Conservation (phyloP, 1,140 invertebrate species). For the Pissodes strobi region DNA sequence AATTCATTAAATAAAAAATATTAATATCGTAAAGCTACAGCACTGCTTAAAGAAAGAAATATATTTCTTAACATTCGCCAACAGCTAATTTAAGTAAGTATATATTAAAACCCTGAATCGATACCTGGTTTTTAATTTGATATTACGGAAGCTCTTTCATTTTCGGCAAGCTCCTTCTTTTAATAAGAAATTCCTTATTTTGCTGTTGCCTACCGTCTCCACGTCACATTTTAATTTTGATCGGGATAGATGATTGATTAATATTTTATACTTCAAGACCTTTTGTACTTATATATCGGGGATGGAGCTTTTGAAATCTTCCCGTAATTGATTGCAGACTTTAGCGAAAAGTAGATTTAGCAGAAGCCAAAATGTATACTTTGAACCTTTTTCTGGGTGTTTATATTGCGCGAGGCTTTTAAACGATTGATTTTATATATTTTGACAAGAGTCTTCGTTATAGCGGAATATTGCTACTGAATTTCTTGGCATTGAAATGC, state of each 20-base stretch:
- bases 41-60: too few relatives aligned
- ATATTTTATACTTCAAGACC: constrained; percentile 33
- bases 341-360: constrained; percentile 22
- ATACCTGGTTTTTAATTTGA: constrained; percentile 31
- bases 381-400: too few relatives aligned
- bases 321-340: constrained; percentile 26
- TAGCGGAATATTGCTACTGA: too few relatives aligned
- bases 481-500: too few relatives aligned
- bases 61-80: too few relatives aligned
- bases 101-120: constrained; percentile 12
- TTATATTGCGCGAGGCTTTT: too few relatives aligned
- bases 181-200: constrained; percentile 28
- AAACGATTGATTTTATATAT: too few relatives aligned
- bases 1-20: too few relatives aligned
- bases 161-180: constrained; percentile 2
- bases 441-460: too few relatives aligned
- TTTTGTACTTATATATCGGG: constrained; percentile 32
- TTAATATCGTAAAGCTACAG: too few relatives aligned
- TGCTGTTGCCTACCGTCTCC: constrained; percentile 22
- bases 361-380: constrained; percentile 20
- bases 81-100: constrained; percentile 16
- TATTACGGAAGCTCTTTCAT: constrained; percentile 19
- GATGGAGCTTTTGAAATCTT: constrained; percentile 27
- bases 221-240: constrained; percentile 35
- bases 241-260: constrained; percentile 35